Evolutionary conservation across 1,140 invertebrate species (phyloP).

Genomic region (Coenobita brevimanus): DNA sequence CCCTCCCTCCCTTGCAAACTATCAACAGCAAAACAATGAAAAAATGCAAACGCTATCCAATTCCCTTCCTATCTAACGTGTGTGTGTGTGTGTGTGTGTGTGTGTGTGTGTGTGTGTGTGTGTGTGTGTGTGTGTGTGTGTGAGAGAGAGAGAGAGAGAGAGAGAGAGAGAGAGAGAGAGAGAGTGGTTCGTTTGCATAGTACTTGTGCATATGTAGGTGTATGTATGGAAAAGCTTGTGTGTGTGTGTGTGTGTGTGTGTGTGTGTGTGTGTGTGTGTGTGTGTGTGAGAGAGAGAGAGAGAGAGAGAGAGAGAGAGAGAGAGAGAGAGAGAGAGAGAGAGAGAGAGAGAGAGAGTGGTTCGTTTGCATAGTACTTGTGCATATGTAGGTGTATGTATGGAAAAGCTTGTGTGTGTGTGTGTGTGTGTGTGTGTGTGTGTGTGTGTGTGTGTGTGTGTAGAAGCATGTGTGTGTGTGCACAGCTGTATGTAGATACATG

Average conservation of each 20-base stretch:
- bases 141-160: too few species aligned
- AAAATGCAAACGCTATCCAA: too few species aligned
- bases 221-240: background rate
- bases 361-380: too few species aligned
- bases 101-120: background rate
- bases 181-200: too few species aligned
- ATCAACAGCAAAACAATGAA: too few species aligned
- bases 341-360: too few species aligned
- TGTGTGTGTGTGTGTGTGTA: background rate
- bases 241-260: background rate
- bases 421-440: background rate
- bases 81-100: background rate
- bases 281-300: background rate
- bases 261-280: background rate
- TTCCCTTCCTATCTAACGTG: background rate
- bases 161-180: too few species aligned
- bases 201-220: background rate
- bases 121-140: background rate
- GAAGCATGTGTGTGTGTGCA: background rate
- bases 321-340: too few species aligned
- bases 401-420: background rate
- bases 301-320: too few species aligned
- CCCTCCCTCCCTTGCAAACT: too few species aligned
- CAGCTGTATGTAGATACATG: background rate
- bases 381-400: conserved; percentile 4